phyloP scores from a whole-genome alignment of 2,113 vertebrate genomes.

The Podilymbus podiceps region DNA sequence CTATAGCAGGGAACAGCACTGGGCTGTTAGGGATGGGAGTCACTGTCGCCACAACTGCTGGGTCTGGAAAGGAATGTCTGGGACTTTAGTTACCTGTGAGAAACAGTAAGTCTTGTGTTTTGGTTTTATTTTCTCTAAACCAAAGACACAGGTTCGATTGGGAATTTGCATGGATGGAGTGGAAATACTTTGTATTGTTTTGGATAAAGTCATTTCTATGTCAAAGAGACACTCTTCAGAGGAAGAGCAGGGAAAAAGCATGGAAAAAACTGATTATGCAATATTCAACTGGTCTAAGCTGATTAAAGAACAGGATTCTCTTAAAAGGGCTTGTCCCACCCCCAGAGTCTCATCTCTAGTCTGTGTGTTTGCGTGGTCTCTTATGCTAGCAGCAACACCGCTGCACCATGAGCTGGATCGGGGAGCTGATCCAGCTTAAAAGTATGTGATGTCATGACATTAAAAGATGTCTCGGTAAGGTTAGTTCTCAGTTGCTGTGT shows the following conservation, averaged over 20 bases:
- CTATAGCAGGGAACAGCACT: background rate
- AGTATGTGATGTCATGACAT: too few relatives aligned
- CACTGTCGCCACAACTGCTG: background rate
- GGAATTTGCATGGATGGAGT: background rate
- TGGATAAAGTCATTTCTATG: background rate
- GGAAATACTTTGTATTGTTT: background rate
- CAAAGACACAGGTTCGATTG: background rate
- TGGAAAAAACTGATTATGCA: background rate
- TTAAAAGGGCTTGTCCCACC: background rate
- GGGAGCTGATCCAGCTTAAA: background rate
- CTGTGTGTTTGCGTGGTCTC: background rate
- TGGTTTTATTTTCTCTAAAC: background rate
- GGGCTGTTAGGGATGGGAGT: background rate
- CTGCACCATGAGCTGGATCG: background rate
- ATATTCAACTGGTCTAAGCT: background rate
- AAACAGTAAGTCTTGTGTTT: background rate
- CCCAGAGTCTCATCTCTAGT: background rate
- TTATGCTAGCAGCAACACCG: background rate
- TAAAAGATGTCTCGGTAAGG: background rate
- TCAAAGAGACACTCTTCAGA: background rate
- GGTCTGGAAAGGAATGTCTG: background rate
- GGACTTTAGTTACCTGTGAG: background rate
- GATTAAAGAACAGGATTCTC: background rate
- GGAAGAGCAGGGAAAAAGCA: background rate
- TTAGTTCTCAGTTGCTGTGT: background rate